Percentiles rank a stretch among this genome's conserved stretches.
Evolutionary conservation across 2,888 invertebrate species (phyloP).

Genomic region (Thereva nobilitata): DNA sequence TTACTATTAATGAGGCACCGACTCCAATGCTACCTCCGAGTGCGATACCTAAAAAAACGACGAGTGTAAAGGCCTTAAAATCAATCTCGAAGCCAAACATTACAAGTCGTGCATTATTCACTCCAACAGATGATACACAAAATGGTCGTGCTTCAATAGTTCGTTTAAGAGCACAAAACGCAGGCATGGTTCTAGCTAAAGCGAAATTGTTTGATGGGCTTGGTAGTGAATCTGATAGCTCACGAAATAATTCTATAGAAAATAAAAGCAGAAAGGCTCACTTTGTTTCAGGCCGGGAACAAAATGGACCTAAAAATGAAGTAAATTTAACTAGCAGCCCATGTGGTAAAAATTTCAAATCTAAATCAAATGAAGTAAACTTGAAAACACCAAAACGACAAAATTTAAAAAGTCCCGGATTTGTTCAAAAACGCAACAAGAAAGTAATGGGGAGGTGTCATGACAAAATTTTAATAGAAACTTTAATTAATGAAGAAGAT

Average conservation of each 20-base stretch:
- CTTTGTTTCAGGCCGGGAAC: slow-evolving; percentile 27
- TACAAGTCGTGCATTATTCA: slow-evolving; percentile 8
- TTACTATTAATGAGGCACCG: slow-evolving; percentile 39
- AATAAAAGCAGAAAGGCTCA: slow-evolving; percentile 39
- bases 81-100: not conserved
- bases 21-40: slow-evolving; percentile 49
- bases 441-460: slow-evolving; percentile 39
- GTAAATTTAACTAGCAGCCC: not conserved
- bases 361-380: slow-evolving; percentile 16
- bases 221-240: slow-evolving; percentile 43
- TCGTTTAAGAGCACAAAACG: slow-evolving; percentile 72
- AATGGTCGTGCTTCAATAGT: slow-evolving; percentile 74
- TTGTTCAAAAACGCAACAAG: slow-evolving; percentile 43
- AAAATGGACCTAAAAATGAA: not conserved
- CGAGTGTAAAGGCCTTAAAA: not conserved
- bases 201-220: slow-evolving; percentile 72
- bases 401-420: slow-evolving; percentile 43
- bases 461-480: slow-evolving; percentile 39
- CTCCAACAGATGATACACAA: slow-evolving; percentile 47
- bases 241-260: not conserved
- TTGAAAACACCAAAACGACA: slow-evolving; percentile 35
- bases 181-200: slow-evolving; percentile 79
- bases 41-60: slow-evolving; percentile 39
- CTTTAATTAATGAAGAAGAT: slow-evolving; percentile 40
- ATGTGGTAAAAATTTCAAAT: not conserved